These are phyloP conservation scores for Mongoloraphidia duomilia DNA, from an alignment of 2,888 invertebrate genomes.

Conservation along the genomic window DNA sequence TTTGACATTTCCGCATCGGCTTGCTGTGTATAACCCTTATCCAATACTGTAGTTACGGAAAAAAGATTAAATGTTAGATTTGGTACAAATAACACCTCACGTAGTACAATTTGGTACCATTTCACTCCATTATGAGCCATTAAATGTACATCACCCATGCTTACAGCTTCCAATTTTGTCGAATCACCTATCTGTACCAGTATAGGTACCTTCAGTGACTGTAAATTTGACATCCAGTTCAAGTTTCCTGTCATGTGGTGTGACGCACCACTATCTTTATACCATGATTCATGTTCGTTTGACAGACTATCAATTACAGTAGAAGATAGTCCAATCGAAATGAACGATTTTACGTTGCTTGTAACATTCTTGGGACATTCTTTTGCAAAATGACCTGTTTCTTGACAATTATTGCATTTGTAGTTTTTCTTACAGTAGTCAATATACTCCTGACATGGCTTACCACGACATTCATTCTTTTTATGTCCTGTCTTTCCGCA, in stretches of 20 bases:
- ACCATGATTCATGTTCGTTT: neutral
- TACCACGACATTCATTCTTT: neutral
- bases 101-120: constrained; percentile 1
- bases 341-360: no score
- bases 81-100: constrained; percentile 6
- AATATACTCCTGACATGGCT: constrained; percentile 9
- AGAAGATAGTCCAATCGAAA: no score
- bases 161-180: constrained; percentile 4
- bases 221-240: constrained; percentile 4
- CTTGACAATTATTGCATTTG: constrained; percentile 14
- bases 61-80: constrained; percentile 8
- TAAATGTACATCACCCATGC: constrained; percentile 4
- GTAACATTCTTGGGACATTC: constrained; percentile 11
- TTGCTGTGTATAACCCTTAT: constrained; percentile 13
- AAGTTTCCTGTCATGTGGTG: constrained; percentile 6
- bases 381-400: constrained; percentile 16
- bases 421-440: constrained; percentile 16
- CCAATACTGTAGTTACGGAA: constrained; percentile 8
- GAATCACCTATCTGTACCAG: constrained; percentile 5
- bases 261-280: constrained; percentile 6
- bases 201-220: neutral
- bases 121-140: constrained; percentile 3
- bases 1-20: constrained; percentile 11
- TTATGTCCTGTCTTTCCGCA: no score
- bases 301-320: no score